Evolutionary conservation across 2,888 invertebrate species (phyloP).

Genomic region (Platynereis dumerilii): DNA sequence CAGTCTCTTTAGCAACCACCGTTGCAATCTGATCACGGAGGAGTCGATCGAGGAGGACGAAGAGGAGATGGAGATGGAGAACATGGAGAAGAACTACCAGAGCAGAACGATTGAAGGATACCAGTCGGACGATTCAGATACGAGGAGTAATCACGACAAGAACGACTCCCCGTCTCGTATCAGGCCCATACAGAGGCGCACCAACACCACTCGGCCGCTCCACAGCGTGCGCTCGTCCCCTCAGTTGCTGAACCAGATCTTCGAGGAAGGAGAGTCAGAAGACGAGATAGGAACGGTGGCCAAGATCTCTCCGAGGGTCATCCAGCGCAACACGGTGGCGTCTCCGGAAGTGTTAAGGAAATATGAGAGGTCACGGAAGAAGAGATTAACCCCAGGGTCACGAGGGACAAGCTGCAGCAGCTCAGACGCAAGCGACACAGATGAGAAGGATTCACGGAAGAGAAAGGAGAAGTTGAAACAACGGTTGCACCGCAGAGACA

Average conservation of each 20-base stretch:
- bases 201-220: constrained; percentile 56
- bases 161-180: constrained; percentile 17
- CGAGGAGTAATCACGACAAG: constrained; percentile 6
- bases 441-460: constrained; percentile 64
- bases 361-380: constrained; percentile 63
- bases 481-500: constrained; percentile 48
- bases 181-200: constrained; percentile 1
- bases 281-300: constrained; percentile 51
- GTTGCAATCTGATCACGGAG: constrained; percentile 91
- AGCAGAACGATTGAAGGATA: neutral
- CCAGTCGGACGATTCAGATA: constrained; percentile 27
- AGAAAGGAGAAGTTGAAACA: constrained; percentile 55
- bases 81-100: neutral
- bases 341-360: constrained; percentile 63
- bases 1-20: constrained; percentile 68
- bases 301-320: constrained; percentile 43
- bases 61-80: constrained; percentile 39
- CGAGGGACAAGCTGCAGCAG: constrained; percentile 83
- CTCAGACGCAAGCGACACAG: constrained; percentile 86
- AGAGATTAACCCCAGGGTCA: constrained; percentile 69
- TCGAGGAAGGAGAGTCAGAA: constrained; percentile 71
- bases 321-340: constrained; percentile 62
- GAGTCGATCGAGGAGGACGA: constrained; percentile 81
- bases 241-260: constrained; percentile 73
- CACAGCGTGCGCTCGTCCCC: constrained; percentile 65